Base-by-base conservation (phyloP, 2,113 vertebrate species). In the Struthio camelus region DNA sequence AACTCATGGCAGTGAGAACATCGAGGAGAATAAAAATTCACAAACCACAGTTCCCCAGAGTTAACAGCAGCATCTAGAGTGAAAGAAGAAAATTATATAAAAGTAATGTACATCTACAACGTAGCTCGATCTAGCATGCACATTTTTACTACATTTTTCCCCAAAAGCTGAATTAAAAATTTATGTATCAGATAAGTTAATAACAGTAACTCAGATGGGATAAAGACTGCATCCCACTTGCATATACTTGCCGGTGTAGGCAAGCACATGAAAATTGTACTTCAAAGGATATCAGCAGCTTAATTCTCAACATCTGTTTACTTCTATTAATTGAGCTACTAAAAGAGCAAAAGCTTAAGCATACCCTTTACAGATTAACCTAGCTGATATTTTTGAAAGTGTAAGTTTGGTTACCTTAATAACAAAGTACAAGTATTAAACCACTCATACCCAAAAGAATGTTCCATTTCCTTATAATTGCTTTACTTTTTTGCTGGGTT, bases 1-100 rank as follows among this genome's bases (percentile, higher is more conserved):
- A 99, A 98, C 34, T 99, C 98, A 95, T 99, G 99, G 97, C 99
- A 99, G 97, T 99, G 99, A 10, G 99, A 99, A 79, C 99, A 99
- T 50, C 99, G 98, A 65, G 99, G 99, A 79, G 98, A 99, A 96
- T 99, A 99, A 95, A 99, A 99, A 97, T 99, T 99, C 94, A 99
- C 98, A 97, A 99, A 99, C 99, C 99, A 99, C 85, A 99, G 97
- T 89, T 99, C 99, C 96, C 99, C 99, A 17, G 99, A 99, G 92
- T 98, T 99, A 87, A 99, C 98, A 70, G 99, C 99, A 72, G 99
- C 99, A 96, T 99, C 99, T 99, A 88, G 72, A 88, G 30, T 38
- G 77, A 87, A 18, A 88, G 51, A 72, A 91, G 22, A 73, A 82
- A 95, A 71, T 1, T 15, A 0, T 42, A 72, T 27, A 15, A 48